Percentiles rank a stretch among this genome's conserved stretches.
Evolutionary conservation across 2,888 invertebrate genomes (phyloP).

Genomic region (Noctua comes): DNA sequence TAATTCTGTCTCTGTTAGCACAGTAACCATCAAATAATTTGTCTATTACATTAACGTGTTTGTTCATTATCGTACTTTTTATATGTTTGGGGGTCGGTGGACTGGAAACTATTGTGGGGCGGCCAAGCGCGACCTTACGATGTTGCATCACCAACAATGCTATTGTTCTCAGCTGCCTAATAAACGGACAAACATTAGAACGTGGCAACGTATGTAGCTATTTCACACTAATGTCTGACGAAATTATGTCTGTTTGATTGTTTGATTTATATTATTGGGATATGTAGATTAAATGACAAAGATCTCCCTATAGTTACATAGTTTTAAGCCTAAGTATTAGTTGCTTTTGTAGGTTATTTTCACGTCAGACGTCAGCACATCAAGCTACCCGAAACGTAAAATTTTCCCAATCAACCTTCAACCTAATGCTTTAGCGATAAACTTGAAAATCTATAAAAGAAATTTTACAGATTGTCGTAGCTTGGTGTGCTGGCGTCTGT

Average conservation of each 20-base stretch:
- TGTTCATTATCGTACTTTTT: slow-evolving; percentile 47
- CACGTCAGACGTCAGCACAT: neutral
- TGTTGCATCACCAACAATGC: slow-evolving; percentile 68
- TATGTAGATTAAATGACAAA: slow-evolving; percentile 3
- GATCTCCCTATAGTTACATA: neutral
- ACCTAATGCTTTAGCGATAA: too few relatives aligned
- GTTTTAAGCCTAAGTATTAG: neutral
- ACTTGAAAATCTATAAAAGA: too few relatives aligned
- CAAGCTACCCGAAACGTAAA: too few relatives aligned
- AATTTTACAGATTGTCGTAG: too few relatives aligned
- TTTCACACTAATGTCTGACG: neutral
- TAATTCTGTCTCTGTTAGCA: slow-evolving; percentile 4
- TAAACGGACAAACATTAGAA: slow-evolving; percentile 53
- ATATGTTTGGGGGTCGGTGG: slow-evolving; percentile 65
- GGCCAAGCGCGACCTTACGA: slow-evolving; percentile 70
- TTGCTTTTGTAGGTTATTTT: neutral
- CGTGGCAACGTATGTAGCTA: slow-evolving; percentile 1
- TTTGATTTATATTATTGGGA: neutral
- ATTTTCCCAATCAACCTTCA: too few relatives aligned
- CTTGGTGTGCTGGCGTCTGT: too few relatives aligned
- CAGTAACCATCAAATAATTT: slow-evolving; percentile 27
- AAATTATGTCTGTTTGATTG: slow-evolving; percentile 22
- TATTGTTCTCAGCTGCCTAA: slow-evolving; percentile 65
- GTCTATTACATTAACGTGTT: slow-evolving; percentile 34
- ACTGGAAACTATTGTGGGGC: slow-evolving; percentile 74